Evolutionary conservation across 30 jellyfish, hydroid and myxozoan genomes (phyloP).

Genomic region (Turritopsis dohrnii): DNA sequence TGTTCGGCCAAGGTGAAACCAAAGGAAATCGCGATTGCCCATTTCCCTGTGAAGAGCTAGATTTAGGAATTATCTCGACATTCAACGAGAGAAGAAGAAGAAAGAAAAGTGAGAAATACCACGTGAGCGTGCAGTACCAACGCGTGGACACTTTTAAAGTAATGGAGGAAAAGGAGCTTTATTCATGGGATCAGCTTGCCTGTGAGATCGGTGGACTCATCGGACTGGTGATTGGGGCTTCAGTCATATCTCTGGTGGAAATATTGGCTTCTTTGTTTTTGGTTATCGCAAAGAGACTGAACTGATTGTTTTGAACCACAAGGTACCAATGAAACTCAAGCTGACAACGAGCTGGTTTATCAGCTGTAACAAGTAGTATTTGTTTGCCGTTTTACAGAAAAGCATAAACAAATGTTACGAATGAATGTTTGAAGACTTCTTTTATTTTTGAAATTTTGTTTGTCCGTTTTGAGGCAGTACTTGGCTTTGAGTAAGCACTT

Average conservation of each 20-base stretch:
- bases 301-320: neutral
- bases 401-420: too few species aligned
- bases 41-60: constrained; percentile 18
- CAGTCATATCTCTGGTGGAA: constrained; percentile 12
- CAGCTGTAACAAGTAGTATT: too few species aligned
- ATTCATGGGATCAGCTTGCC: constrained; percentile 23
- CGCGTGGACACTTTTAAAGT: constrained; percentile 19
- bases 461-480: too few species aligned
- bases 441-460: too few species aligned
- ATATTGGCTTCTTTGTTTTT: constrained; percentile 16
- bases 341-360: too few species aligned
- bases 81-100: constrained; percentile 6
- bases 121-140: constrained; percentile 9
- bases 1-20: constrained; percentile 9
- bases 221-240: constrained; percentile 21
- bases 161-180: constrained; percentile 18
- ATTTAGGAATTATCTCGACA: constrained; percentile 10
- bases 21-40: neutral
- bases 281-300: constrained; percentile 3
- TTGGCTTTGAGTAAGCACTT: too few species aligned
- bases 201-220: constrained; percentile 19
- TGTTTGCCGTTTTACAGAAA: too few species aligned
- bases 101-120: neutral
- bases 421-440: too few species aligned
- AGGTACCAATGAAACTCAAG: neutral